Base-by-base conservation (phyloP, 1,140 invertebrate species). In the Lepidurus apus region DNA sequence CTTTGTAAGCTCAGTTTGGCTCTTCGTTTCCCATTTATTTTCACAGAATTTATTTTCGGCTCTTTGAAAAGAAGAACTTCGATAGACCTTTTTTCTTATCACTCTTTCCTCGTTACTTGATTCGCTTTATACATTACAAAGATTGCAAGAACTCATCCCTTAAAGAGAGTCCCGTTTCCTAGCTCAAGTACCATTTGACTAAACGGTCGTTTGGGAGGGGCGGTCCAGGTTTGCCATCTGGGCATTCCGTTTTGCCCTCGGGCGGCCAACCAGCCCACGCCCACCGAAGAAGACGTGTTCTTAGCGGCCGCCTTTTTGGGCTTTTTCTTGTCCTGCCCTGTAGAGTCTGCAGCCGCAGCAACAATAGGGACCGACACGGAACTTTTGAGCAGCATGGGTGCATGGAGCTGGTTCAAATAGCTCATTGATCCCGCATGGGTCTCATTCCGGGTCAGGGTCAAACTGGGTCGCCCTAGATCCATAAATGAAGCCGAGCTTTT, bases 151-250 rank as follows among this genome's bases (percentile, higher is more conserved):
- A 26, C 34, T 44, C 3, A 4, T 34, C 34, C 34, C 34, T 34
- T 34, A 34, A 34, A 34, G 3, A 75, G 74, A 44, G 24, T 7
- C 34, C 34, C 43, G 74, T 13, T 42, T 42, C 45, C 5, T n/a
- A 8, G 53, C 26, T 77, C 2, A 77, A 17, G 34, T 77, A 77
- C 76, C 76, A 77, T 42, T 21, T 74, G 76, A 42, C n/a, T 47
- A 42, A 77, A 47, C 47, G 76, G 26, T 13, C 76, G 43, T 47
- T 77, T 43, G 7, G 76, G 76, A 42, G 76, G 76, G 26, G 47
- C 43, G 10, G 76, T 77, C 76, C 76, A 77, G 13, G 76, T 77
- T 73, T 77, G 76, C 76, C 76, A 77, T 42, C 21, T 21, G 6
- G 53, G 53, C 17, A 65, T 13, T 13, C n/a, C 8, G 21, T 65